Base-by-base conservation (phyloP, 2,797 vertebrate species). In the Ambastaia sidthimunki region DNA sequence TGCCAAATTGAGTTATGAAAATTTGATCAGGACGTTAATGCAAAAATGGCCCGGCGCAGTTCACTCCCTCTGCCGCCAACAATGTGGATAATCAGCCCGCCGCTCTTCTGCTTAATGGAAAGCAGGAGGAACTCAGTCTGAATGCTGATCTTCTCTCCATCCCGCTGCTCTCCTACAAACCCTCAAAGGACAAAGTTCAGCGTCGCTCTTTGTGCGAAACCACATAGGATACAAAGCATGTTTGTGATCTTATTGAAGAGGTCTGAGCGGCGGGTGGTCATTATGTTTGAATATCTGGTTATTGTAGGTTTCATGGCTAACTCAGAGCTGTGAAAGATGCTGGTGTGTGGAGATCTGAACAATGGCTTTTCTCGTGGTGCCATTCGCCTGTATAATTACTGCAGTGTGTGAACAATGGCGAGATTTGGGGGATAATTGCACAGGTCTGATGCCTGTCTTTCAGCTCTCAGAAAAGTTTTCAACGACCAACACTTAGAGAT, bases 21-120 rank as follows among this genome's bases (percentile, higher is more conserved):
- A 90, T 91, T 67, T 86, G 80, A 91, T 89, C 86, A 89, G 77
- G 82, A 82, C 84, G 83, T 85, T 88, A 90, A 92, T 90, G 74
- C 50, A 82, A 68, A 86, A 84, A 83, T 79, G 78, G 6, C 75
- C 75, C 66, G 3, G 57, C 71, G 63, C 68, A 76, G 73, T 71
- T 83, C 31, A 37, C 62, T 86, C 86, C 70, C 84, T 84, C 68
- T 59, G 54, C 62, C 47, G 62, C 62, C 73, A 73, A 74, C 16
- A 79, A 81, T 72, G 80, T 7, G 63, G 66, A 73, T 87, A 87
- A 90, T 89, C 85, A 87, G 73, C 63, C 81, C 82, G 81, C 59
- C 80, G 82, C 87, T 89, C 86, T 77, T 19, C 78, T 80, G 70
- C 70, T 28, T 80, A 88, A 85, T 71, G 60, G 57, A 65, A 83